A percentile compares a stretch with the other conserved stretches of the same genome.
phyloP scores from a whole-genome alignment of 2,888 invertebrate species.

The Philonicus albiceps region DNA sequence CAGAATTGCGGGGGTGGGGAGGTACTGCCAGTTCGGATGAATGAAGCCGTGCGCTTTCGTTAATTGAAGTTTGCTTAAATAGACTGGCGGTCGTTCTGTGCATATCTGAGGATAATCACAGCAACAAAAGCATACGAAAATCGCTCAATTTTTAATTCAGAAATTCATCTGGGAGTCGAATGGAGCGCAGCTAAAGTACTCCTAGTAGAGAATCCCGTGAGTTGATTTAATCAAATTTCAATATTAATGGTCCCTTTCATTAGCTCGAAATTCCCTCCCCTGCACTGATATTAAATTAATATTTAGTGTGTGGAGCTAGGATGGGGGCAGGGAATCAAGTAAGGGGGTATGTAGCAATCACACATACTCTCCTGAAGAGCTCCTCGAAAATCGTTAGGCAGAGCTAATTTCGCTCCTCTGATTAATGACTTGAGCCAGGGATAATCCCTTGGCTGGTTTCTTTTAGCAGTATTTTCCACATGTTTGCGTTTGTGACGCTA shows the following conservation, averaged over 20 bases:
- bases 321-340: background rate
- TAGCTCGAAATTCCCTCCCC: background rate
- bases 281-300: background rate
- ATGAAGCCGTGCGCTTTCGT: background rate
- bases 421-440: background rate
- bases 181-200: background rate
- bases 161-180: background rate
- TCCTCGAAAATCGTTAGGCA: background rate
- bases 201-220: background rate
- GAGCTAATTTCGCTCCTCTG: constrained; percentile 13
- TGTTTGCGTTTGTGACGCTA: background rate
- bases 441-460: background rate
- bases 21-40: background rate
- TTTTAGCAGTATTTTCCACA: constrained; percentile 1
- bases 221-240: constrained; percentile 27
- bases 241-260: constrained; percentile 20
- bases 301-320: background rate
- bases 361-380: background rate
- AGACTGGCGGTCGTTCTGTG: constrained; percentile 3
- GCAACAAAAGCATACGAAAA: background rate
- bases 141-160: constrained; percentile 7
- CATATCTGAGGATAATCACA: background rate
- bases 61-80: constrained; percentile 28
- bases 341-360: background rate
- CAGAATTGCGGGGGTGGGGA: background rate